These are phyloP conservation scores for Cirrhinus molitorella DNA, from an alignment of 2,797 vertebrate genomes.

Conservation along the genomic window DNA sequence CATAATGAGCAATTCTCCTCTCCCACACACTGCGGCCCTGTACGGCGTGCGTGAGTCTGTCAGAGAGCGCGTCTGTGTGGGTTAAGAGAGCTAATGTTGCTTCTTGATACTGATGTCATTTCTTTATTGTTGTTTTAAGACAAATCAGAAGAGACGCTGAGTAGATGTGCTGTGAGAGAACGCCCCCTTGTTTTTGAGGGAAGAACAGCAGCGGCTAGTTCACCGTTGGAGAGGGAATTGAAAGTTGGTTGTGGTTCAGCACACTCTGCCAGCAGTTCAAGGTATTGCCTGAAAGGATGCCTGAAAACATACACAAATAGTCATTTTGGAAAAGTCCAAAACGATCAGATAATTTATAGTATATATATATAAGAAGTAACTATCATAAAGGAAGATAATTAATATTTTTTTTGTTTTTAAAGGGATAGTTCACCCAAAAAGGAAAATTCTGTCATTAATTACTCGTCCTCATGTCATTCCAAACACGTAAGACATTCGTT, in stretches of 20 bases:
- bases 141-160: conserved; percentile 57
- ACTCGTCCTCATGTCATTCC: too few relatives aligned
- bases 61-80: conserved; percentile 43
- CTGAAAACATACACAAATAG: background rate
- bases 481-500: too few relatives aligned
- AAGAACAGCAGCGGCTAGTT: conserved; percentile 43
- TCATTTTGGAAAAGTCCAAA: conserved; percentile 9
- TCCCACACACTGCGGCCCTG: conserved; percentile 59
- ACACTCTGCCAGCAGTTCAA: conserved; percentile 65
- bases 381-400: too few relatives aligned
- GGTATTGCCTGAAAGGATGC: conserved; percentile 52
- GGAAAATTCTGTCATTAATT: too few relatives aligned
- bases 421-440: too few relatives aligned
- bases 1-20: conserved; percentile 68
- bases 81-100: conserved; percentile 67
- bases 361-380: too few relatives aligned
- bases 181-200: conserved; percentile 67
- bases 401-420: too few relatives aligned
- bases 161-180: conserved; percentile 70
- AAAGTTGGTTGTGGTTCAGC: conserved; percentile 57
- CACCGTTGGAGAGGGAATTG: conserved; percentile 47
- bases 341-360: background rate
- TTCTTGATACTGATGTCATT: conserved; percentile 68
- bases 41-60: conserved; percentile 45
- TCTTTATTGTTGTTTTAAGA: conserved; percentile 61